These are phyloP conservation scores for Fragum fragum DNA, from an alignment of 2,888 invertebrate genomes.

Conservation along the genomic window DNA sequence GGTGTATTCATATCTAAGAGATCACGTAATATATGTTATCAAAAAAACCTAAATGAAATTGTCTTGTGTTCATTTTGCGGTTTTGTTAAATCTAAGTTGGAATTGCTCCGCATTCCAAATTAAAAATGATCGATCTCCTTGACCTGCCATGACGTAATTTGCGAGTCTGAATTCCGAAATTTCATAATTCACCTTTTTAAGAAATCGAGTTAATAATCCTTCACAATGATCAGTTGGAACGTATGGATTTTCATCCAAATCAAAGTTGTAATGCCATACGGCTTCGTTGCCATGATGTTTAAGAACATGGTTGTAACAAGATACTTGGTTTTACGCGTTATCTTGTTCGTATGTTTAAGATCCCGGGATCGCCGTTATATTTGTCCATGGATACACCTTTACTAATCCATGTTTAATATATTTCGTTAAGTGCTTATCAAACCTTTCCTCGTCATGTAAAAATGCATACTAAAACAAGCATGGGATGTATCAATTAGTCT, in stretches of 20 bases:
- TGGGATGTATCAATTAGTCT: background rate
- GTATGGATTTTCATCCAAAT: conserved; percentile 73
- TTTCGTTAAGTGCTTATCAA: conserved; percentile 17
- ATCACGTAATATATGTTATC: too few species aligned
- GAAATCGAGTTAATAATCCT: conserved; percentile 61
- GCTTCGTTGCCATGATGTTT: conserved; percentile 38
- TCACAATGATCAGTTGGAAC: conserved; percentile 54
- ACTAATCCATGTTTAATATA: conserved; percentile 44
- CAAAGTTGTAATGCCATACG: conserved; percentile 68
- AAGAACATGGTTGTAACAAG: conserved; percentile 65
- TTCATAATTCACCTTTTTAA: conserved; percentile 57
- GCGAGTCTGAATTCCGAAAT: conserved; percentile 56
- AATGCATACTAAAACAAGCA: background rate
- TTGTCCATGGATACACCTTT: background rate
- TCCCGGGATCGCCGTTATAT: conserved; percentile 7
- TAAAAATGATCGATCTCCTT: conserved; percentile 35
- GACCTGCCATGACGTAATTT: conserved; percentile 32
- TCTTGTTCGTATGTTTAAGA: conserved; percentile 30
- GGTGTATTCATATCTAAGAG: too few species aligned
- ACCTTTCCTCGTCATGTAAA: conserved; percentile 4
- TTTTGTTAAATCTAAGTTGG: too few species aligned
- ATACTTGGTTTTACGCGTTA: conserved; percentile 61
- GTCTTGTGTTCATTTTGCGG: too few species aligned
- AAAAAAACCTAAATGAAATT: too few species aligned
- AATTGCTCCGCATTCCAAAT: too few species aligned